phyloP scores from a whole-genome alignment of 92 coral and sea anemone species.

The Phymanthus crucifer region DNA sequence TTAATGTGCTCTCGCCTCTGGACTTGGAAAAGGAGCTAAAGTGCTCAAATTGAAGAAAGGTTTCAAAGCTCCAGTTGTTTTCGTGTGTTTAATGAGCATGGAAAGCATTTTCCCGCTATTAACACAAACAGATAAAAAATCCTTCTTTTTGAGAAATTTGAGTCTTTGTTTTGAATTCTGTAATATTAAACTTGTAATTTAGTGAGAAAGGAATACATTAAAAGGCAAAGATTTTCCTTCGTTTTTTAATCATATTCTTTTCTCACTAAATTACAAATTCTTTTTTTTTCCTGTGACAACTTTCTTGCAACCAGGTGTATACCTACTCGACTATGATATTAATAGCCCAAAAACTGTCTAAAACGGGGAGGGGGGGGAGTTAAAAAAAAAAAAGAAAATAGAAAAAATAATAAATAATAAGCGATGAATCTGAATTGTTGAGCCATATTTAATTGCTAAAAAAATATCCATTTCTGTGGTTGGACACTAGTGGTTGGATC shows the following conservation, averaged over 20 bases:
- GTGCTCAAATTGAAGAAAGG: constrained; percentile 1
- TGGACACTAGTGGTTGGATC: too few species aligned
- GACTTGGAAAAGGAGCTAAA: background rate
- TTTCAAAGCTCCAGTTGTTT: background rate
- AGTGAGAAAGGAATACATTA: too few species aligned
- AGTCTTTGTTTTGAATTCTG: background rate
- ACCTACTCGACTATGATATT: background rate
- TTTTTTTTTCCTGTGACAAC: too few species aligned
- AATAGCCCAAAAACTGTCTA: background rate
- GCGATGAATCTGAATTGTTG: too few species aligned
- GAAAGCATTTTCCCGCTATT: background rate
- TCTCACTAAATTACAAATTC: too few species aligned
- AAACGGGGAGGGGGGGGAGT: too few species aligned
- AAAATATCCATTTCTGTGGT: too few species aligned
- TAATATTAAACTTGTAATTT: too few species aligned
- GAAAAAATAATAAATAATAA: background rate
- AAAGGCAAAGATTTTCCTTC: background rate
- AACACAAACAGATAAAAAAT: background rate
- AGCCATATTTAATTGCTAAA: too few species aligned
- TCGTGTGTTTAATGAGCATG: background rate
- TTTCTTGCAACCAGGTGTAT: background rate
- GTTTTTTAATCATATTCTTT: background rate
- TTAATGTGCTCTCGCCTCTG: constrained; percentile 1
- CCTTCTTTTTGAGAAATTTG: background rate
- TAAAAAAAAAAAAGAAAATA: background rate